Conservation (phyloP, 2,797 vertebrate genomes). For the Notoglanidium macrostoma region DNA sequence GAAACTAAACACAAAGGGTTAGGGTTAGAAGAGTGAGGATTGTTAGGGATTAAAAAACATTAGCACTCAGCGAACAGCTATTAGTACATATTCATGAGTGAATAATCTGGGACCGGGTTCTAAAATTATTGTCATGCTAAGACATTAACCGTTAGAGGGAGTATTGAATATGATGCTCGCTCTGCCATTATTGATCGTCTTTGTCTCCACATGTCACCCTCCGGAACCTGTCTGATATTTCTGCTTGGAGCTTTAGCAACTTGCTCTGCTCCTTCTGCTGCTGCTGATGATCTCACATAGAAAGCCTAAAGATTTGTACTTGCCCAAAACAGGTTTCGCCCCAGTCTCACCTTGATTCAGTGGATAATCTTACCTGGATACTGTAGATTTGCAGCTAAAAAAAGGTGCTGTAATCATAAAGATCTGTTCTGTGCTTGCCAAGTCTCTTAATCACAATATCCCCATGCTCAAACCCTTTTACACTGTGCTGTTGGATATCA, state of each 20-base stretch:
- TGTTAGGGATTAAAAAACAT: background rate
- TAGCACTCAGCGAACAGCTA: background rate
- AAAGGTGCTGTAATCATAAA: background rate
- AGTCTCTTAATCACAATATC: background rate
- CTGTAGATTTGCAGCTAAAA: background rate
- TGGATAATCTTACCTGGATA: background rate
- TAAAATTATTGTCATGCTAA: background rate
- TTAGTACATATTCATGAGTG: background rate
- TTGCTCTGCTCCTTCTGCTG: background rate
- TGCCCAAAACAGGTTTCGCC: background rate
- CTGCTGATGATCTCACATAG: background rate
- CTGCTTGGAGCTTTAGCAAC: background rate
- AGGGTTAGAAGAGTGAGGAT: background rate
- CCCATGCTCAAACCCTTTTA: background rate
- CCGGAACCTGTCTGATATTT: background rate
- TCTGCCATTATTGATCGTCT: conserved; percentile 2
- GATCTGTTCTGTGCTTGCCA: no score
- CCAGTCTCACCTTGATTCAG: background rate
- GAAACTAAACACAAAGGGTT: background rate
- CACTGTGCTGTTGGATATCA: no score
- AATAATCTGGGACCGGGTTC: background rate
- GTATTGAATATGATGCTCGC: background rate
- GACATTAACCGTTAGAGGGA: background rate
- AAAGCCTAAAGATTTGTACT: background rate
- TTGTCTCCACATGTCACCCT: background rate